phyloP scores from a whole-genome alignment of 2,797 vertebrate genomes.

The Champsocephalus esox region DNA sequence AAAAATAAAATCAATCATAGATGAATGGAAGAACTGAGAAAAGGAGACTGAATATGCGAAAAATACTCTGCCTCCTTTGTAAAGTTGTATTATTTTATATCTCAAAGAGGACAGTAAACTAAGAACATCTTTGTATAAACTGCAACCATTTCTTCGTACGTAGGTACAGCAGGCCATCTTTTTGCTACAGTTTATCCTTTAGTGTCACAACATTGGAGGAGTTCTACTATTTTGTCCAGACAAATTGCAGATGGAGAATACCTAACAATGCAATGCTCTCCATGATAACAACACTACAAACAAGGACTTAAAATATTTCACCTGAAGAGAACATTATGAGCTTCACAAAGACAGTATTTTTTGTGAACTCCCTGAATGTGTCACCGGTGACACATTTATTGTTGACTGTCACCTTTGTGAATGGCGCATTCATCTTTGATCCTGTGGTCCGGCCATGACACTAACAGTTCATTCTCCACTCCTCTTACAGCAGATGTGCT shows the following conservation, averaged over 20 bases:
- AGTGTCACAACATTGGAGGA: not conserved
- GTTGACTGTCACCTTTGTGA: not conserved
- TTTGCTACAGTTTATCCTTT: not conserved
- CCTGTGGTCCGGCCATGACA: not conserved
- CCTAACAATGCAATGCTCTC: not conserved
- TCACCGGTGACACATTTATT: not conserved
- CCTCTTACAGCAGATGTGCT: not conserved
- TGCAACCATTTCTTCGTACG: no score
- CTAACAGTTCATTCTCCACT: not conserved
- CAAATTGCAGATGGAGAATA: not conserved
- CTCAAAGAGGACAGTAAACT: not conserved
- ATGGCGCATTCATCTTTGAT: slow-evolving; percentile 4
- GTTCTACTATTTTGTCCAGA: not conserved
- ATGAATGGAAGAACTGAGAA: slow-evolving; percentile 41
- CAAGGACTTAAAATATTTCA: not conserved
- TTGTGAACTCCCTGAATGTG: slow-evolving; percentile 5
- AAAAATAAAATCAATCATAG: slow-evolving; percentile 41
- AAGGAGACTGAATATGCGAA: slow-evolving; percentile 23
- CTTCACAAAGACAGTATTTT: slow-evolving; percentile 2
- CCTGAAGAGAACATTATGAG: slow-evolving; percentile 2
- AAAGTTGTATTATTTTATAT: not conserved
- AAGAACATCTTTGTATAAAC: not conserved
- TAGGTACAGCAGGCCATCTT: not conserved
- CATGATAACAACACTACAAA: not conserved
- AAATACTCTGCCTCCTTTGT: slow-evolving; percentile 9